Evolutionary conservation across 2,797 vertebrate species (phyloP).

Genomic region (Propithecus perrieri): DNA sequence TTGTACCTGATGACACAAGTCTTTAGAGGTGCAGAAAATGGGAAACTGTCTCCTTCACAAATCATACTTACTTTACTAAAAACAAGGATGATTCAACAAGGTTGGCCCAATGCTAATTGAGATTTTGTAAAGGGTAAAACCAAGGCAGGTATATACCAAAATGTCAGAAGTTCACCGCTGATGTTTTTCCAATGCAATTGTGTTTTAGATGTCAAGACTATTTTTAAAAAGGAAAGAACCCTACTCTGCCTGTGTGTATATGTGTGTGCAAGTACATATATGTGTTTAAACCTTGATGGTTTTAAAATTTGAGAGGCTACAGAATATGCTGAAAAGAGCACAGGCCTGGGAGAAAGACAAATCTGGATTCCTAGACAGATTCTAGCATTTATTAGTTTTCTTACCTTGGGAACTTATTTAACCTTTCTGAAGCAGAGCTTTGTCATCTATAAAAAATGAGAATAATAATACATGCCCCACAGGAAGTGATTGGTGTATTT

Average conservation of each 20-base stretch:
- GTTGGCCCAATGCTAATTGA: constrained; percentile 41
- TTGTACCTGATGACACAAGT: constrained; percentile 54
- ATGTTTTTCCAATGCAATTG: not conserved
- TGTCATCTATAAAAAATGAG: constrained; percentile 55
- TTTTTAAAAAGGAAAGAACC: constrained; percentile 32
- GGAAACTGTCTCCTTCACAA: constrained; percentile 45
- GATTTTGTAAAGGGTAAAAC: constrained; percentile 63
- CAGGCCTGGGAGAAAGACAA: constrained; percentile 14
- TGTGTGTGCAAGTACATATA: not conserved
- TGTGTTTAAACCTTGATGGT: not conserved
- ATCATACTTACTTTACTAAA: constrained; percentile 47
- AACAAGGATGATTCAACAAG: constrained; percentile 34
- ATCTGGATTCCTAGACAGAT: not conserved
- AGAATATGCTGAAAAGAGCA: not conserved
- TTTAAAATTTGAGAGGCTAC: constrained; percentile 34
- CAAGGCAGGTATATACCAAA: constrained; percentile 17
- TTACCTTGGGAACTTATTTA: constrained; percentile 61
- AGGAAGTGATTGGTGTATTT: constrained; percentile 35
- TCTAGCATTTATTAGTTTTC: constrained; percentile 48
- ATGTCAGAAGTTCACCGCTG: not conserved
- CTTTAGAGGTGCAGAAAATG: constrained; percentile 51
- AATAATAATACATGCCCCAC: constrained; percentile 30
- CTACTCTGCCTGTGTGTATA: not conserved
- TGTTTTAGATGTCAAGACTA: not conserved
- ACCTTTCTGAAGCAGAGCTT: constrained; percentile 48